phyloP scores from a whole-genome alignment of 2,797 vertebrate genomes.

The Helicolenus hilgendorfi region DNA sequence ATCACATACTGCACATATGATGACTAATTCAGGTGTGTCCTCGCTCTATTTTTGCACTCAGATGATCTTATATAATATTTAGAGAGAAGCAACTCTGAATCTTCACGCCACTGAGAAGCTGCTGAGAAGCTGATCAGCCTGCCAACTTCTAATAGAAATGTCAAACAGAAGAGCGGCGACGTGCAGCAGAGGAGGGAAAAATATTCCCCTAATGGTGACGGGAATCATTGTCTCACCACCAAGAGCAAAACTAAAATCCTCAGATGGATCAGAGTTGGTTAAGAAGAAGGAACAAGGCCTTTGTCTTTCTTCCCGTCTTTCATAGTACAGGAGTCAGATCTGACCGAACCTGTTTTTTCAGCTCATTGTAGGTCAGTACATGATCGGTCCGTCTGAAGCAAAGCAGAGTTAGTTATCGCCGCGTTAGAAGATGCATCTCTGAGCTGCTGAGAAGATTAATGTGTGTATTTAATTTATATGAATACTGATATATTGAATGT shows the following conservation, averaged over 20 bases:
- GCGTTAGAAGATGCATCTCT: background rate
- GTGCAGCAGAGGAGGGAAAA: slow-evolving; percentile 49
- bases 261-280: background rate
- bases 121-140: background rate
- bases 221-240: slow-evolving; percentile 7
- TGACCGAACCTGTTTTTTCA: background rate
- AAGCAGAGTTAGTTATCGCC: background rate
- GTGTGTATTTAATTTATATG: background rate
- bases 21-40: slow-evolving; percentile 18
- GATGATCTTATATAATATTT: slow-evolving; percentile 31
- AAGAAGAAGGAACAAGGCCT: background rate
- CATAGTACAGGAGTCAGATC: background rate
- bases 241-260: slow-evolving; percentile 6
- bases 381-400: background rate
- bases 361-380: background rate
- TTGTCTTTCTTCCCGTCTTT: background rate
- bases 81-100: background rate
- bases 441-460: background rate
- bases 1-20: background rate
- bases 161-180: slow-evolving; percentile 41
- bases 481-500: background rate
- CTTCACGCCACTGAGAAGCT: background rate
- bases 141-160: slow-evolving; percentile 56
- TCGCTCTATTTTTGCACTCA: background rate
- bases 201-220: slow-evolving; percentile 50